Base-by-base conservation (phyloP, 2,888 invertebrate species). In the Enchytraeus crypticus region DNA sequence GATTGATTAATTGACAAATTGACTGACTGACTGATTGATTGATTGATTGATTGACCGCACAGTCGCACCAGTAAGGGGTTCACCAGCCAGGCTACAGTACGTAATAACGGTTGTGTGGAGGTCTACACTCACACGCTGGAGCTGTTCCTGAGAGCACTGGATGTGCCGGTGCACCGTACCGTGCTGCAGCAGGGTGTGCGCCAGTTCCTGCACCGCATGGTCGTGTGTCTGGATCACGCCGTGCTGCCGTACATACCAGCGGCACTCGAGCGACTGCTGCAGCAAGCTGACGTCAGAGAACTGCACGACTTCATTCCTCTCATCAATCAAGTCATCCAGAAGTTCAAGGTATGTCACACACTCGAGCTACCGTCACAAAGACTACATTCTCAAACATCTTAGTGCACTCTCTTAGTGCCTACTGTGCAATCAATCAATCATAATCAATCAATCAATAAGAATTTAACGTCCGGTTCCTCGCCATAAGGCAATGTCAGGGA, bases 31-130 rank as follows among this genome's bases (percentile, higher is more conserved):
- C 49, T 49, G n/a, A n/a, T 49, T 49, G 26, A 18, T 49, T 27
- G 32, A 8, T 56, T 59, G 27, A 29, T 43, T 18, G 51, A 30
- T 30, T 71, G 8, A 11, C 38, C 18, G 38, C 72, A 57, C 70
- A 83, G 83, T 66, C 81, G 84, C 23, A 80, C 82, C 53, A 83
- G 83, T 68, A 84, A 84, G 74, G 83, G 83, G 1, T 84, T 84
- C 72, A 81, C 81, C 33, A 81, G 79, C 67, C 81, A 81, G 49
- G 78, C 80, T 66, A 82, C 81, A 1, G 83, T 84, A 81, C 79
- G 81, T 69, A 72, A 76, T 46, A 80, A 81, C 70, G 80, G 80
- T 32, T 84, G 83, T 72, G 77, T 80, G 27, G 76, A 79, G 32
- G 76, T 81, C 2, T 84, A 81, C 72, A 73, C 81, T 14, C 78